Evolutionary conservation across 1,140 invertebrate species (phyloP).

Genomic region (Lucilia sericata): DNA sequence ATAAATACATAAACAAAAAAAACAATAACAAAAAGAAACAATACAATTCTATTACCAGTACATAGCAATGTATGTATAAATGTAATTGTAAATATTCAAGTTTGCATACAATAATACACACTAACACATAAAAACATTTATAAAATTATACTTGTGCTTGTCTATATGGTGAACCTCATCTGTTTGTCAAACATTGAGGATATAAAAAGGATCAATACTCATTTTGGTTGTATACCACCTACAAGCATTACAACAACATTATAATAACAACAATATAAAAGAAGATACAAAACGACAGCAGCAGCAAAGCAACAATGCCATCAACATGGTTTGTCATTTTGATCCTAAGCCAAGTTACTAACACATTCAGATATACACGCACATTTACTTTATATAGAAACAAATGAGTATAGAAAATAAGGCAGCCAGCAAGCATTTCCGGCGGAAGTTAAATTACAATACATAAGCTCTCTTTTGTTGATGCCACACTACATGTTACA

Average conservation of each 20-base stretch:
- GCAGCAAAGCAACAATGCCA: slow-evolving; percentile 28
- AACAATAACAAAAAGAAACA: background rate
- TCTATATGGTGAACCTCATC: slow-evolving; percentile 47
- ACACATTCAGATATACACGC: background rate
- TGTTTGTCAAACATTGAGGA: slow-evolving; percentile 50
- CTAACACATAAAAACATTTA: background rate
- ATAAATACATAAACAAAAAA: background rate
- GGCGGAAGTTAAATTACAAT: slow-evolving; percentile 40
- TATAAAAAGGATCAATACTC: slow-evolving; percentile 51
- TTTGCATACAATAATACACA: background rate
- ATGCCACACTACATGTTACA: background rate
- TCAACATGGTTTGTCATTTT: slow-evolving; percentile 34
- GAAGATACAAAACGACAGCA: background rate
- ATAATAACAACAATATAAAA: slow-evolving; percentile 6
- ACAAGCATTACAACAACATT: slow-evolving; percentile 19
- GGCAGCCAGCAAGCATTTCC: slow-evolving; percentile 29
- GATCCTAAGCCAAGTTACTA: slow-evolving; percentile 36
- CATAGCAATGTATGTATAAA: background rate
- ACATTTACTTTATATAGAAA: background rate
- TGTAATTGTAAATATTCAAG: background rate
- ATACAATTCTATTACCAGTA: background rate
- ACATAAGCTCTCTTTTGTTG: slow-evolving; percentile 24
- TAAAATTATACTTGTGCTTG: background rate
- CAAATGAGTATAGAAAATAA: slow-evolving; percentile 19
- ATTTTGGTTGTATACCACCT: slow-evolving; percentile 47